Percentiles rank a stretch among this genome's conserved stretches.
These are phyloP conservation scores for Heliothis peltigera DNA, from an alignment of 2,888 invertebrate species.

Conservation along the genomic window DNA sequence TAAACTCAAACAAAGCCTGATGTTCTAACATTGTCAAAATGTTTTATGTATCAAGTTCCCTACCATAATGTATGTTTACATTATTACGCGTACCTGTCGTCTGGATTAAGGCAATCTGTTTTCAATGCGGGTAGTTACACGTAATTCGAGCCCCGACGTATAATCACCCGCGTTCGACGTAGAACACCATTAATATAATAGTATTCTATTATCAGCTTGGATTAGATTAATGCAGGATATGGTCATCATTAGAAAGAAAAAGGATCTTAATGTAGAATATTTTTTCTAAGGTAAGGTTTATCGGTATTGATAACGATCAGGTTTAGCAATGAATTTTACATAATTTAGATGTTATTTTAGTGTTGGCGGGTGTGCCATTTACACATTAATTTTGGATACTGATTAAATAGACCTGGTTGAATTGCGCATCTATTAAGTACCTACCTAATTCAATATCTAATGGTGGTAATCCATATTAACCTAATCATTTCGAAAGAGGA, in stretches of 20 bases:
- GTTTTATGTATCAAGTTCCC: too few relatives aligned
- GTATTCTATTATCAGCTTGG: constrained; percentile 65
- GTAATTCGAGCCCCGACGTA: constrained; percentile 68
- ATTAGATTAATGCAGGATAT: constrained; percentile 25
- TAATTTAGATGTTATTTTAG: background rate
- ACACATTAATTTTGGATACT: too few relatives aligned
- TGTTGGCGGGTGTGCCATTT: too few relatives aligned
- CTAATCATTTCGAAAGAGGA: too few relatives aligned
- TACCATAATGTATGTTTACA: constrained; percentile 43
- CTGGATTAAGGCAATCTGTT: constrained; percentile 68
- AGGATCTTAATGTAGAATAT: background rate
- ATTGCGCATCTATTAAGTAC: too few relatives aligned
- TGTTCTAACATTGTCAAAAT: too few relatives aligned
- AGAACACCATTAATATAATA: constrained; percentile 67
- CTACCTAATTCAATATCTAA: too few relatives aligned
- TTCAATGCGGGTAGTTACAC: constrained; percentile 63
- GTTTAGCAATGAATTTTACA: background rate
- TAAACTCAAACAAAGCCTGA: too few relatives aligned
- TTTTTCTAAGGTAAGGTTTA: background rate
- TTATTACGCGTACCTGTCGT: constrained; percentile 51
- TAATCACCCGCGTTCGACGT: constrained; percentile 66
- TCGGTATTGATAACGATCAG: background rate
- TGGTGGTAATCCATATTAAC: too few relatives aligned
- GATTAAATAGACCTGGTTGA: too few relatives aligned
- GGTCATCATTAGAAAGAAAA: background rate